A percentile compares a stretch with the other conserved stretches of the same genome.
These are phyloP conservation scores for Hemicordylus capensis DNA, from an alignment of 2,113 vertebrate species.

Conservation along the genomic window DNA sequence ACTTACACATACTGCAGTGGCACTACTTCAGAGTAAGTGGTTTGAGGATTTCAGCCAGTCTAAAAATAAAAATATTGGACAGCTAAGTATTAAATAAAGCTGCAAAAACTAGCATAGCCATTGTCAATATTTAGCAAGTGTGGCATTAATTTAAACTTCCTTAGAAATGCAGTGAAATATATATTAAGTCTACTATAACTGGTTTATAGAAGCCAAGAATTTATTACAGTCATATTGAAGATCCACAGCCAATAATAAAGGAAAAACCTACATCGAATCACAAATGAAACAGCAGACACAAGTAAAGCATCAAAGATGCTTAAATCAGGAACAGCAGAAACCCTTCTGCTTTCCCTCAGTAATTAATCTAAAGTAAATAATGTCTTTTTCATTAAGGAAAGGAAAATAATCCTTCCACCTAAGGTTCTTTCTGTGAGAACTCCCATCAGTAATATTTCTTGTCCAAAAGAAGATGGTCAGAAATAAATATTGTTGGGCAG, in stretches of 20 bases:
- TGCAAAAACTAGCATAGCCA: neutral
- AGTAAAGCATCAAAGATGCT: neutral
- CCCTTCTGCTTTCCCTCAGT: neutral
- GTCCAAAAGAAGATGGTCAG: neutral
- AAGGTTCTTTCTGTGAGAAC: neutral
- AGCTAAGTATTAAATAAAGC: neutral
- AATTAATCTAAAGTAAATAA: neutral
- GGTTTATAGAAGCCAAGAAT: neutral
- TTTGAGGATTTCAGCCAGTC: constrained; percentile 1
- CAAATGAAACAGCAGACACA: neutral
- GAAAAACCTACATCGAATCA: neutral
- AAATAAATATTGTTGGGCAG: neutral
- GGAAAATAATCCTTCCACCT: neutral
- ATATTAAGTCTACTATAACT: neutral
- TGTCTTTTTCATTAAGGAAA: neutral
- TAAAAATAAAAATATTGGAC: constrained; percentile 18
- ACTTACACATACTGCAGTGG: neutral
- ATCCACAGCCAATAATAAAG: neutral
- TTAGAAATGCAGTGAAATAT: neutral
- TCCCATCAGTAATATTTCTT: neutral
- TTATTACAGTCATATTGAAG: neutral
- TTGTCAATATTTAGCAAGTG: neutral
- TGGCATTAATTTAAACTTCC: neutral
- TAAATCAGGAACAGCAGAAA: neutral
- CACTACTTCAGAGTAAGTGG: neutral